These are phyloP conservation scores for Percopsis omiscomaycus DNA, from an alignment of 2,797 vertebrate species.

Conservation along the genomic window DNA sequence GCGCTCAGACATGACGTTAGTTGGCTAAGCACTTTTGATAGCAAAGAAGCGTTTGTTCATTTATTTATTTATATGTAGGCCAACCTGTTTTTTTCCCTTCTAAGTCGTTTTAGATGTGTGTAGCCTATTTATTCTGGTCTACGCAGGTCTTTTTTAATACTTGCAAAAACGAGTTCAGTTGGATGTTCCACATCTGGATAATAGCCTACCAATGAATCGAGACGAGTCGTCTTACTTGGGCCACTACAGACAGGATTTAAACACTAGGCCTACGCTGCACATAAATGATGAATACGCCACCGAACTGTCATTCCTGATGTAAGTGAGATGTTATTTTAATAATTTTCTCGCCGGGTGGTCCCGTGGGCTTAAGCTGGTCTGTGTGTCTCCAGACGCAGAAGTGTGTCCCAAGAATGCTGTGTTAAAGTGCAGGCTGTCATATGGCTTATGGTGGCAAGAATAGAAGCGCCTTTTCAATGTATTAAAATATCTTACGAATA, in stretches of 20 bases:
- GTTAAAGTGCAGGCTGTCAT: conserved; percentile 20
- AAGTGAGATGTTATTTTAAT: conserved; percentile 49
- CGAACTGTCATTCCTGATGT: conserved; percentile 62
- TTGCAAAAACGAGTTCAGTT: conserved; percentile 30
- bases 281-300: conserved; percentile 45
- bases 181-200: conserved; percentile 68
- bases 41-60: conserved; percentile 29
- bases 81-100: neutral
- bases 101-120: no score
- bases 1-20: conserved; percentile 67
- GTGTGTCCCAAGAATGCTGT: neutral
- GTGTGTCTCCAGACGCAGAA: conserved; percentile 17
- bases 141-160: neutral
- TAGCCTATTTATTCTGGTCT: neutral
- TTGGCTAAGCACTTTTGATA: conserved; percentile 48
- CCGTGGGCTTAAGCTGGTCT: conserved; percentile 37
- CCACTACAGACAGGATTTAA: conserved; percentile 43
- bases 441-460: conserved; percentile 16
- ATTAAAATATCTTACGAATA: no score
- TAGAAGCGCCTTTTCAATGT: conserved; percentile 4
- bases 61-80: conserved; percentile 14
- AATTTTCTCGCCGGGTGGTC: conserved; percentile 5
- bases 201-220: conserved; percentile 31
- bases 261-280: conserved; percentile 28
- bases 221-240: conserved; percentile 32